Base-by-base conservation (phyloP, 2,797 vertebrate species). In the Hapalemur alaotrensis region DNA sequence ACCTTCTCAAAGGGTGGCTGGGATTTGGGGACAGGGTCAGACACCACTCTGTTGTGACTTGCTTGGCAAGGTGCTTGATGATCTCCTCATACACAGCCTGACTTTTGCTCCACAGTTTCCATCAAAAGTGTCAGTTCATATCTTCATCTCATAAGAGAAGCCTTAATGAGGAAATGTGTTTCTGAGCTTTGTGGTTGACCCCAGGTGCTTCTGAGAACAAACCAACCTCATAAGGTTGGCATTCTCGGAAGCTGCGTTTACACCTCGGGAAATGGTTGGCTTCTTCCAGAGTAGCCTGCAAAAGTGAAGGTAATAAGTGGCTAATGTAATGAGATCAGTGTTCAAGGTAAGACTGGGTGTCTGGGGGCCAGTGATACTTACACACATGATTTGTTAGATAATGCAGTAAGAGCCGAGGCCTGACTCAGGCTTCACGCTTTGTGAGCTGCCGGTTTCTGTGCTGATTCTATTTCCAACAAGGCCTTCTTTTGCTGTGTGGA, bases 261-360 rank as follows among this genome's bases (percentile, higher is more conserved):
- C 25, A 92, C 41, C 23, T 96, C 8, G 0, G 10, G 59, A 85
- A 91, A 57, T 48, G 63, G 38, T 80, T 50, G 70, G 7, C 25
- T 94, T 91, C 78, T 97, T 93, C 30, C 69, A 61, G 69, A 89
- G 38, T 14, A 83, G 70, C 41, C 52, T 89, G 35, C 38, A 75
- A 22, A 73, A 83, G n/a, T 76, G 65, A 91, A 87, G 63, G 67
- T 57, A 89, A 50, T 82, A 79, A 93, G 46, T 2, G 9, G 41
- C 30, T 72, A 92, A 93, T 54, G 38, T n/a, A 90, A 28, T 75
- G 54, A 95, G 52, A 85, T 86, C 61, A n/a, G n/a, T 17, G 7
- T 84, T 43, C 1, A 4, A 91, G 30, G 54, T 69, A 38, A 30
- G 65, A 22, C 43, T 93, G 59, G 48, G 50, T 48, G 14, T 95